A percentile compares a stretch with the other conserved stretches of the same genome.
Conservation (phyloP, 2,113 vertebrate species). For the Mionectes macconnelli region DNA sequence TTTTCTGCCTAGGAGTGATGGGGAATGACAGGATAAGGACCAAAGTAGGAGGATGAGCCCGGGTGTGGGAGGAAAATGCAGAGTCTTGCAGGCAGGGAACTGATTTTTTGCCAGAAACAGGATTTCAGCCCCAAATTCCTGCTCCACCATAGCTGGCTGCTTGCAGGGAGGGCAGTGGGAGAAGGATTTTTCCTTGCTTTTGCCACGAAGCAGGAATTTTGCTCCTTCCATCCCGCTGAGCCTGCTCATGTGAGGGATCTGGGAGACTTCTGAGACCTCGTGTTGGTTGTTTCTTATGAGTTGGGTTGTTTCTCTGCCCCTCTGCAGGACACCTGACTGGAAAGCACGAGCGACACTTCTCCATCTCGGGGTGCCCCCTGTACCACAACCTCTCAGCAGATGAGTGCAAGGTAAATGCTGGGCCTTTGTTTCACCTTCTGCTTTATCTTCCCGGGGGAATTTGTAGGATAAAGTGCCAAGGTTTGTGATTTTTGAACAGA, state of each 20-base stretch:
- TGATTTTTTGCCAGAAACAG: background rate
- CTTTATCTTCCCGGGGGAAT: background rate
- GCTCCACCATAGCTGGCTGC: background rate
- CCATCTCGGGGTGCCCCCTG: constrained; percentile 94
- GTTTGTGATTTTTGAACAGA: accelerated
- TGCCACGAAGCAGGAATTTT: background rate
- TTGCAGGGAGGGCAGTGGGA: background rate
- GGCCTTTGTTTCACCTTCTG: background rate
- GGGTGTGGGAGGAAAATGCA: background rate
- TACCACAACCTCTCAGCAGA: constrained; percentile 98
- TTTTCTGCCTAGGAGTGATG: background rate
- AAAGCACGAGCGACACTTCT: constrained; percentile 97
- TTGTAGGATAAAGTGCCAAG: background rate
- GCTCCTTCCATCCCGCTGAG: background rate
- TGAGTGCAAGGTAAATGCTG: constrained; percentile 88
- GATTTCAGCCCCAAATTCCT: background rate
- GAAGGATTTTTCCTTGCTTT: background rate
- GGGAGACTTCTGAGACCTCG: background rate
- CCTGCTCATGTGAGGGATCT: background rate
- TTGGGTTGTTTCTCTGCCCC: background rate
- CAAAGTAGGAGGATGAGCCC: background rate
- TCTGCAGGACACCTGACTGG: constrained; percentile 91
- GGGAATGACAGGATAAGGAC: background rate
- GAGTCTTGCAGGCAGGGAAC: background rate
- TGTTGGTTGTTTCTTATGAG: background rate